A percentile compares a stretch with the other conserved stretches of the same genome.
These are phyloP conservation scores for Colistium nudipinnis DNA, from an alignment of 2,113 vertebrate species.

Conservation along the genomic window DNA sequence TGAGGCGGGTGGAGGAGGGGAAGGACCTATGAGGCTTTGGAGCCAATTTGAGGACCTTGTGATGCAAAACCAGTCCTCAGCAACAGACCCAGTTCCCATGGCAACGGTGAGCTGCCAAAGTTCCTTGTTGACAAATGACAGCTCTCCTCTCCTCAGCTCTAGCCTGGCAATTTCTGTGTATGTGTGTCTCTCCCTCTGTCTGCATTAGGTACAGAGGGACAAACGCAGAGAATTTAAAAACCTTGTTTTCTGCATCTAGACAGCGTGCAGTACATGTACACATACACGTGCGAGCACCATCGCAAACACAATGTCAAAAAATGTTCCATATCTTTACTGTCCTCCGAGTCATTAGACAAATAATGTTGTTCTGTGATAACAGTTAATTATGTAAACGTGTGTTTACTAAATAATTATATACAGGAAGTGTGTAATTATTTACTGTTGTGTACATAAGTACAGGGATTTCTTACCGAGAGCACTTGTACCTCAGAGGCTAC, in stretches of 20 bases:
- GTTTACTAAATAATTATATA: neutral
- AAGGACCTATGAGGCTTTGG: conserved; percentile 68
- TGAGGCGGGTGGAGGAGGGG: conserved; percentile 62
- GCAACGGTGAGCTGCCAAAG: conserved; percentile 88
- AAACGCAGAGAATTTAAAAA: conserved; percentile 22
- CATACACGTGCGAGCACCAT: neutral
- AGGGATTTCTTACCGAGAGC: neutral
- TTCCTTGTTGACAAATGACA: conserved; percentile 91
- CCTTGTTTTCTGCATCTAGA: conserved; percentile 42
- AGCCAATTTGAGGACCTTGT: conserved; percentile 81
- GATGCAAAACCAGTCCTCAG: conserved; percentile 85
- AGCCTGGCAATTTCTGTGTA: conserved; percentile 65
- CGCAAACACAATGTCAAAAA: conserved; percentile 7
- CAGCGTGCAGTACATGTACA: conserved; percentile 8
- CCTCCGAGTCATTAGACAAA: neutral
- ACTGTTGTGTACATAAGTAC: neutral
- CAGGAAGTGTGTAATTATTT: neutral
- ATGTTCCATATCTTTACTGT: neutral
- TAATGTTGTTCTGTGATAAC: neutral
- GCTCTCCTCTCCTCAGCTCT: conserved; percentile 82
- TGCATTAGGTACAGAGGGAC: conserved; percentile 63
- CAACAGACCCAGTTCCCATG: conserved; percentile 93
- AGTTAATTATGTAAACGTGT: neutral
- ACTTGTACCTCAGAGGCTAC: neutral
- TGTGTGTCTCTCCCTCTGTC: conserved; percentile 76